These are phyloP conservation scores for Eulithis prunata DNA, from an alignment of 2,888 invertebrate species.

Conservation along the genomic window DNA sequence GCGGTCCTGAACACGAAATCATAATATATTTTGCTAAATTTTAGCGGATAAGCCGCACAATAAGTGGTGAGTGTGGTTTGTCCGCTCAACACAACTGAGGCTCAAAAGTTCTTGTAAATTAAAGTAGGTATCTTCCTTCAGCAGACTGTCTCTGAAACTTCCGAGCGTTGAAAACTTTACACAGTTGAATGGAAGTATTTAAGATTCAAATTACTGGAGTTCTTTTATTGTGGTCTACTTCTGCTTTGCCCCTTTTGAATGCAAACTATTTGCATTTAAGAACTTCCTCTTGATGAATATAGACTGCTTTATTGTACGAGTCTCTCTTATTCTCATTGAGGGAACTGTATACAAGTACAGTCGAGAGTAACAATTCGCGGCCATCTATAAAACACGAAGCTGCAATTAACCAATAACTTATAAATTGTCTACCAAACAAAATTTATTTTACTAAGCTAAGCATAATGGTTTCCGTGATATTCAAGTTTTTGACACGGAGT, in stretches of 20 bases:
- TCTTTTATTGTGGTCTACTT: slow-evolving; percentile 26
- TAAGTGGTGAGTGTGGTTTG: slow-evolving; percentile 2
- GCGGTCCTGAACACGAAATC: too few species aligned
- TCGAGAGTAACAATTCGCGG: too few species aligned
- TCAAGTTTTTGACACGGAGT: too few species aligned
- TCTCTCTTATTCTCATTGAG: too few species aligned
- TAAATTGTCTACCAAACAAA: too few species aligned
- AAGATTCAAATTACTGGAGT: slow-evolving; percentile 33
- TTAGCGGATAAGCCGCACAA: neutral
- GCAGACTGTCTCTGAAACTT: slow-evolving; percentile 29
- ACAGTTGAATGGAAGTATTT: slow-evolving; percentile 35
- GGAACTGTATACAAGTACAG: too few species aligned
- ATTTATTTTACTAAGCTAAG: too few species aligned
- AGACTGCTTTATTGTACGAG: neutral
- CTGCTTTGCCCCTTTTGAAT: slow-evolving; percentile 24
- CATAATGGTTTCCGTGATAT: too few species aligned
- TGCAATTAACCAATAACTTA: too few species aligned
- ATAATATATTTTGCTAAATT: neutral
- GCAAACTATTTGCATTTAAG: slow-evolving; percentile 33
- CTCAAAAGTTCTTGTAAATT: slow-evolving; percentile 24
- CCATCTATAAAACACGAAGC: too few species aligned
- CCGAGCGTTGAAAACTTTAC: slow-evolving; percentile 28
- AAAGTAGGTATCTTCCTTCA: slow-evolving; percentile 30
- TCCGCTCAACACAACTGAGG: slow-evolving; percentile 26
- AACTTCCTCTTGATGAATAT: slow-evolving; percentile 8